Percentiles rank a stretch among this genome's conserved stretches.
Evolutionary conservation across 2,888 invertebrate genomes (phyloP).

Genomic region (Drosophila mayaguana): DNA sequence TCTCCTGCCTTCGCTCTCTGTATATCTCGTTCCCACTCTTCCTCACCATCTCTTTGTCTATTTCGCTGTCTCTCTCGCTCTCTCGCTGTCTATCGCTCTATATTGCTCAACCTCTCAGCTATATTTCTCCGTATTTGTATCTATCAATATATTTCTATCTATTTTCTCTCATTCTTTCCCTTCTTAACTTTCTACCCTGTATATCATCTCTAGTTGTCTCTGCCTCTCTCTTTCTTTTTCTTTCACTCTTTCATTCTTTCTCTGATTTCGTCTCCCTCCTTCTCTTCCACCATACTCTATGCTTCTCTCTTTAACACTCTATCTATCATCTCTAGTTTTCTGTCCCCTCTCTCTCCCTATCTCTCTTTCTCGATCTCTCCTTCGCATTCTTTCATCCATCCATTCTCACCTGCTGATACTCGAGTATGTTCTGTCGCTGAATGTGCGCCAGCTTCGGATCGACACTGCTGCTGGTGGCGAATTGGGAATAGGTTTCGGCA

Average conservation of each 20-base stretch:
- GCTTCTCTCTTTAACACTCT: too few relatives aligned
- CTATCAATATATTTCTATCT: too few relatives aligned
- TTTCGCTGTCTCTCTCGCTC: background rate
- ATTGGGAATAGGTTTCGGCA: conserved; percentile 85
- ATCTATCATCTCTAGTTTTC: background rate
- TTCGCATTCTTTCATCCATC: background rate
- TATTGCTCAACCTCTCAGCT: background rate
- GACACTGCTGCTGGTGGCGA: conserved; percentile 82
- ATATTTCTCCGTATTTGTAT: too few relatives aligned
- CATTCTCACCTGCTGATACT: conserved; percentile 84
- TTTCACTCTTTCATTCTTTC: background rate
- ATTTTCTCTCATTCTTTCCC: background rate
- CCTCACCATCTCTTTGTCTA: background rate
- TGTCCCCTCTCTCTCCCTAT: background rate
- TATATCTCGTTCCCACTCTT: background rate
- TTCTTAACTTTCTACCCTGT: too few relatives aligned
- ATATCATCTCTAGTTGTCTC: background rate
- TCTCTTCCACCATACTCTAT: background rate
- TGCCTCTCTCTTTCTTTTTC: background rate
- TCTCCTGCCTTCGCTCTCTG: background rate
- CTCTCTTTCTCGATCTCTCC: background rate
- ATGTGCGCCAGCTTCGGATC: conserved; percentile 83
- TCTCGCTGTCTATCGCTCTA: background rate
- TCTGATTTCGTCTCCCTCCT: too few relatives aligned
- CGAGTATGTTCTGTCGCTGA: conserved; percentile 84